phyloP scores from a whole-genome alignment of 2,797 vertebrate genomes.

The Trachops cirrhosus region DNA sequence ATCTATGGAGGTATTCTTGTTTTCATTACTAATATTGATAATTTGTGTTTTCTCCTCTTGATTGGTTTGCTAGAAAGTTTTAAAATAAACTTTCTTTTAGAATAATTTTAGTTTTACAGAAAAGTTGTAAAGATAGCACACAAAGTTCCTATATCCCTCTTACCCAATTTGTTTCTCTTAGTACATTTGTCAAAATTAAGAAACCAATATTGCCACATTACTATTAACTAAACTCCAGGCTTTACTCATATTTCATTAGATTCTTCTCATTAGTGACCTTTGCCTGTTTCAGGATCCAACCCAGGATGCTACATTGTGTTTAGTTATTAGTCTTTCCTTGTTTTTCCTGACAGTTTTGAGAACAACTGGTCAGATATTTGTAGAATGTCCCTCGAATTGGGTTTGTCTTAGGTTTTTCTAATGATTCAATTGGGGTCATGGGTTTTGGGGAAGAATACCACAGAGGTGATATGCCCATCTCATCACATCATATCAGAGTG shows the following conservation, averaged over 20 bases:
- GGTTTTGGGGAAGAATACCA: background rate
- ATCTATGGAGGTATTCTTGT: background rate
- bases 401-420: background rate
- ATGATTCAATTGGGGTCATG: background rate
- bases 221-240: background rate
- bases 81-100: background rate
- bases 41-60: background rate
- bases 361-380: background rate
- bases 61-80: background rate
- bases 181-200: constrained; percentile 6
- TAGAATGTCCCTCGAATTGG: background rate
- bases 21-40: background rate
- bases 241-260: background rate
- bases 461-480: background rate
- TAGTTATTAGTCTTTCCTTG: background rate
- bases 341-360: background rate
- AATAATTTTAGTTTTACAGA: background rate
- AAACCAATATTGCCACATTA: background rate
- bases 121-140: background rate
- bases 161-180: background rate
- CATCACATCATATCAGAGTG: background rate
- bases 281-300: background rate
- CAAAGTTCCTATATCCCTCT: background rate
- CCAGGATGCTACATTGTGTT: background rate
- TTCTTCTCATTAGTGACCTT: background rate